Conservation (phyloP, 64 coral and sea anemone genomes). For the Actinia equina region DNA sequence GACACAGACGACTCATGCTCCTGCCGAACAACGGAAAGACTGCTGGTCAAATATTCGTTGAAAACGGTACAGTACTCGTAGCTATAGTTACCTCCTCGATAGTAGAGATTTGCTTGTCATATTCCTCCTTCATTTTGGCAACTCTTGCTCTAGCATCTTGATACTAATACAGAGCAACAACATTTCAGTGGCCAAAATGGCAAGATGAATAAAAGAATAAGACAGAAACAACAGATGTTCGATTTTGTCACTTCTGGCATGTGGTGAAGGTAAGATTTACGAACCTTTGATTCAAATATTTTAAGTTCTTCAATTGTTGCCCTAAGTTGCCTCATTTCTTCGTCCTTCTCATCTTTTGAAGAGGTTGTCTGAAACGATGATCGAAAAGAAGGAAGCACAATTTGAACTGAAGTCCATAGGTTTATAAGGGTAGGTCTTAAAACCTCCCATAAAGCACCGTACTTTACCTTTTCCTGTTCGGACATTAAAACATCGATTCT, state of each 20-base stretch:
- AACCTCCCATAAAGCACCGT: neutral
- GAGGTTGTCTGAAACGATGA: neutral
- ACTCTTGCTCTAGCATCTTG: conserved; percentile 50
- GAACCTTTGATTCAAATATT: conserved; percentile 24
- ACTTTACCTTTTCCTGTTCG: conserved; percentile 65
- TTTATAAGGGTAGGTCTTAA: too few species aligned
- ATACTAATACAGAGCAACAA: conserved; percentile 39
- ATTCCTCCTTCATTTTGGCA: conserved; percentile 70
- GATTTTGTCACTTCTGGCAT: too few species aligned
- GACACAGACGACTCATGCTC: conserved; percentile 53
- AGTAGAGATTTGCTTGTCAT: conserved; percentile 31
- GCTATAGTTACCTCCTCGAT: conserved; percentile 30
- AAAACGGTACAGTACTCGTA: neutral
- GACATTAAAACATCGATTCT: conserved; percentile 70
- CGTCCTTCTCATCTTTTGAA: conserved; percentile 2
- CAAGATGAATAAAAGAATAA: neutral
- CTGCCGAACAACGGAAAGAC: conserved; percentile 20
- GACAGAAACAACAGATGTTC: neutral
- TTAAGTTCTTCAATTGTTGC: conserved; percentile 24
- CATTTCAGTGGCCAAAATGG: neutral
- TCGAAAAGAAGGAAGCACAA: too few species aligned
- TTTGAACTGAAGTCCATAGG: too few species aligned
- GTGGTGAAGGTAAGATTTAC: neutral
- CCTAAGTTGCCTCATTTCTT: neutral
- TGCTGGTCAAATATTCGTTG: neutral